A percentile compares a stretch with the other conserved stretches of the same genome.
Conservation (phyloP, 2,113 vertebrate species). For the Tachysurus fulvidraco region DNA sequence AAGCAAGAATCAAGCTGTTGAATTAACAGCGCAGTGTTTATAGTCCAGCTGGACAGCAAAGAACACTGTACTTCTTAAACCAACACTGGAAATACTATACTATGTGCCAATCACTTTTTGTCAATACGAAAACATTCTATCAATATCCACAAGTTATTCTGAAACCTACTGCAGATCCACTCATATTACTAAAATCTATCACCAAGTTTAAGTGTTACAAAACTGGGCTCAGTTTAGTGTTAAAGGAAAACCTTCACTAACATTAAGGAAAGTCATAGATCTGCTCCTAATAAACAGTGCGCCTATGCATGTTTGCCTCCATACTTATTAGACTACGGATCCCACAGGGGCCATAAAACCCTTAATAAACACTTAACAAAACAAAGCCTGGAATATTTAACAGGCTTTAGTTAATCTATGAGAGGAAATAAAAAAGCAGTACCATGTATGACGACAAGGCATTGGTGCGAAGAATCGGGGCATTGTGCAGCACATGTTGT, state of each 20-base stretch:
- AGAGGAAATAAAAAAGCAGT: background rate
- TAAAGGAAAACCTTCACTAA: background rate
- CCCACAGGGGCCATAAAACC: slow-evolving; percentile 29
- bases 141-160: background rate
- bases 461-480: background rate
- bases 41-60: background rate
- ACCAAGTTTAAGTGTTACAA: background rate
- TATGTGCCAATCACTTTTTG: background rate
- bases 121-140: background rate
- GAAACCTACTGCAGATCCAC: background rate
- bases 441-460: background rate
- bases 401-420: background rate
- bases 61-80: slow-evolving; percentile 4
- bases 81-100: background rate
- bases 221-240: background rate
- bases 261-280: slow-evolving; percentile 13
- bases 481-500: background rate
- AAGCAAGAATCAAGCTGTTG: background rate
- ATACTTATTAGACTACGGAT: slow-evolving; percentile 42
- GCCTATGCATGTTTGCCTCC: slow-evolving; percentile 27
- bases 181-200: background rate
- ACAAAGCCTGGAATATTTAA: slow-evolving; percentile 27
- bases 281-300: slow-evolving; percentile 32
- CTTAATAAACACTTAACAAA: slow-evolving; percentile 41
- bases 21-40: background rate